A percentile compares a stretch with the other conserved stretches of the same genome.
Evolutionary conservation across 1,140 invertebrate genomes (phyloP).

Genomic region (Cydia fagiglandana): DNA sequence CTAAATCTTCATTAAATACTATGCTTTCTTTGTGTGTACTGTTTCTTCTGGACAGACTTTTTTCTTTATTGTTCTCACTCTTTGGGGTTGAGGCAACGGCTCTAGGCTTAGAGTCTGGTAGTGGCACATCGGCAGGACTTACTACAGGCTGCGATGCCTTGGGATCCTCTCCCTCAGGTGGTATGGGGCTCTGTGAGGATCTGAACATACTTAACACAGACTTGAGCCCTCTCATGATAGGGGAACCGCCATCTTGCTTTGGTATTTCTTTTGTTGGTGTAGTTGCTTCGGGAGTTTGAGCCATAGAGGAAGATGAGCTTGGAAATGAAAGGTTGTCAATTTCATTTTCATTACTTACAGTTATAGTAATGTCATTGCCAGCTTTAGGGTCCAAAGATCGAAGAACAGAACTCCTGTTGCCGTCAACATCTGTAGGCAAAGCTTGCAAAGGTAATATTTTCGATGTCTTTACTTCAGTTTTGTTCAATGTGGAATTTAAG

Average conservation of each 20-base stretch:
- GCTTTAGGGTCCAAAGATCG: constrained; percentile 43
- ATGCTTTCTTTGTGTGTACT: constrained; percentile 67
- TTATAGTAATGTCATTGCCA: constrained; percentile 51
- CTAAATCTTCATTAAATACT: constrained; percentile 67
- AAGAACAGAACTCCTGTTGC: constrained; percentile 43
- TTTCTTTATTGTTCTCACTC: constrained; percentile 46
- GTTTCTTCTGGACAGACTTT: constrained; percentile 49
- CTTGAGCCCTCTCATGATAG: constrained; percentile 68
- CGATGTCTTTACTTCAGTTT: constrained; percentile 52
- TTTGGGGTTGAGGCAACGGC: constrained; percentile 61
- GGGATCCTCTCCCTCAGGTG: constrained; percentile 41
- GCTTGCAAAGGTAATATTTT: constrained; percentile 59
- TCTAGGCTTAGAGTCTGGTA: constrained; percentile 24
- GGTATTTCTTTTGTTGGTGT: constrained; percentile 68
- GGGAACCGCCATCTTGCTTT: constrained; percentile 59
- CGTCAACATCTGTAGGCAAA: constrained; percentile 45
- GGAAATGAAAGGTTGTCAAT: constrained; percentile 59
- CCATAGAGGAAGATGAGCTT: constrained; percentile 61
- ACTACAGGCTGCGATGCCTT: constrained; percentile 33
- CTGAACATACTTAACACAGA: constrained; percentile 72
- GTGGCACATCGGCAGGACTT: constrained; percentile 28
- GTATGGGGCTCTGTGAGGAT: constrained; percentile 68
- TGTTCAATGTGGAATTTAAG: constrained; percentile 60
- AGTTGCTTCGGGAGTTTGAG: constrained; percentile 65
- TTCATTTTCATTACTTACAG: constrained; percentile 45